These are phyloP conservation scores for Strix uralensis DNA, from an alignment of 2,113 vertebrate genomes.

Conservation along the genomic window DNA sequence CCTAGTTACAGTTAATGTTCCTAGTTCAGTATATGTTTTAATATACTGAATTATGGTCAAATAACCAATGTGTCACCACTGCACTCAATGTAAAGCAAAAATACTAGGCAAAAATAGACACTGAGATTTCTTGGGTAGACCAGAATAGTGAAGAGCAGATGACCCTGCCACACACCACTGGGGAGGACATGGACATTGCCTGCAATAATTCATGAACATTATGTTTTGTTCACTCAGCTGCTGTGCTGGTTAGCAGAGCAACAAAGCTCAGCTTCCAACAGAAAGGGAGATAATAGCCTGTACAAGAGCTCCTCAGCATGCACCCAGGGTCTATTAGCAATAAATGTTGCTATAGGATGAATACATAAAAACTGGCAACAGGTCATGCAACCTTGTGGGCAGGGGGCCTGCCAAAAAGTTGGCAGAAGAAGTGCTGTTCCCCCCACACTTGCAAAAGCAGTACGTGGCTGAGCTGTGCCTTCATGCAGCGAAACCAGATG, in stretches of 20 bases:
- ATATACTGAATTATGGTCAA: conserved; percentile 2
- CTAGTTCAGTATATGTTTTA: not conserved
- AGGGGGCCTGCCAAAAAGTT: not conserved
- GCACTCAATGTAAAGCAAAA: not conserved
- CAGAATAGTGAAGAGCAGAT: not conserved
- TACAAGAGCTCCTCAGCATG: not conserved
- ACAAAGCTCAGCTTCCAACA: not conserved
- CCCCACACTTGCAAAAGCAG: not conserved
- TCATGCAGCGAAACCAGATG: not conserved
- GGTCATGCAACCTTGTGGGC: rapidly evolving
- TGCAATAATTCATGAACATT: conserved; percentile 35
- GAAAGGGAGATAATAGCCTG: not conserved
- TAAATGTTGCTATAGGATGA: not conserved
- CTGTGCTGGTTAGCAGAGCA: not conserved
- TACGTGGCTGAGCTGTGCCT: not conserved
- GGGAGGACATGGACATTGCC: not conserved
- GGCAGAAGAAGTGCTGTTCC: not conserved
- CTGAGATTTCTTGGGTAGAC: not conserved
- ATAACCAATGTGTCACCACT: not conserved
- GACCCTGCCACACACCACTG: not conserved
- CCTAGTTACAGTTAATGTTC: not conserved
- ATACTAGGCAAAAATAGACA: not conserved
- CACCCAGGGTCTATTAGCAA: not conserved
- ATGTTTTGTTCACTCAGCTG: not conserved
- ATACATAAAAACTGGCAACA: not conserved